Evolutionary conservation across 2,113 vertebrate species (phyloP).

Genomic region (Chionodraco myersi): DNA sequence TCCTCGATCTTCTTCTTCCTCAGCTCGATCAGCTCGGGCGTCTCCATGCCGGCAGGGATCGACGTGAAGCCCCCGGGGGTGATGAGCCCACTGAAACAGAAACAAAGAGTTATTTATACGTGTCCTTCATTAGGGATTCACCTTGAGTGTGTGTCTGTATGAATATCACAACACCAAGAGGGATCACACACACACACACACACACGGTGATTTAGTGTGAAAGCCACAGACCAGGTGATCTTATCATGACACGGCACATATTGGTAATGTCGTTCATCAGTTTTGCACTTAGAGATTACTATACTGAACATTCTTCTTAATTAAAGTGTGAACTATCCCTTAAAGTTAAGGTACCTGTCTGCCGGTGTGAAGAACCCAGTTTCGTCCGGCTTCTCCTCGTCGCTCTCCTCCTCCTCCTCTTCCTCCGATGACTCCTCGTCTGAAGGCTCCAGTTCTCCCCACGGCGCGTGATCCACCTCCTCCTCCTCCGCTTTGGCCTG

Average conservation of each 20-base stretch:
- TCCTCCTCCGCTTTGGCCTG: slow-evolving; percentile 93
- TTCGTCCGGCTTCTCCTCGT: slow-evolving; percentile 94
- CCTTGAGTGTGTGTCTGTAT: not conserved
- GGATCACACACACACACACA: too few relatives aligned
- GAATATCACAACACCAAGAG: not conserved
- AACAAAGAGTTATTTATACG: not conserved
- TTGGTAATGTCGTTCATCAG: slow-evolving; percentile 1
- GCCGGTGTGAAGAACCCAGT: slow-evolving; percentile 94
- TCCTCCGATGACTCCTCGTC: slow-evolving; percentile 94
- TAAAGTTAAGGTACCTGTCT: slow-evolving; percentile 84
- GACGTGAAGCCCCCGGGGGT: slow-evolving; percentile 94
- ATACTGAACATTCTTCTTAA: too few relatives aligned
- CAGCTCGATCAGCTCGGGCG: slow-evolving; percentile 93
- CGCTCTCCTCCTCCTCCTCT: slow-evolving; percentile 94
- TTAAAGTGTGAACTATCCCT: too few relatives aligned
- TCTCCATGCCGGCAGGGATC: slow-evolving; percentile 94
- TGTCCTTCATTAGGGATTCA: not conserved
- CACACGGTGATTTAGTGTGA: not conserved
- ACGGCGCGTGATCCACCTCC: slow-evolving; percentile 90
- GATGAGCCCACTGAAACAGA: slow-evolving; percentile 87
- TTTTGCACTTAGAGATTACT: not conserved
- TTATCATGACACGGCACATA: not conserved
- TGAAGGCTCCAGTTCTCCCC: slow-evolving; percentile 93
- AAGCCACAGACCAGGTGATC: not conserved
- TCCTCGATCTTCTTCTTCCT: slow-evolving; percentile 97